phyloP scores from a whole-genome alignment of 2,888 invertebrate species.

The Torymus texanus region DNA sequence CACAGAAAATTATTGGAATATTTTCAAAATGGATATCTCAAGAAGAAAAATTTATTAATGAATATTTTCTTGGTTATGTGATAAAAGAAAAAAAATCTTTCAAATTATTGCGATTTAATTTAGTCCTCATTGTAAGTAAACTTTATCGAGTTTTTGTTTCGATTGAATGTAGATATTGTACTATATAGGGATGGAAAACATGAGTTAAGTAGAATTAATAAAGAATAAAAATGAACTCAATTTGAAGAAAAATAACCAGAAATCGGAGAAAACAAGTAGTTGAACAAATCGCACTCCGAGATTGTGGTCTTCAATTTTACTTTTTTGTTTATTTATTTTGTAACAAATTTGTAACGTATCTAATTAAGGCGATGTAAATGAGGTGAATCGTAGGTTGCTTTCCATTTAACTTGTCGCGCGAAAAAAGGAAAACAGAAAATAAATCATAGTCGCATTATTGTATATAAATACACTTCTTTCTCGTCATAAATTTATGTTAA shows the following conservation, averaged over 20 bases:
- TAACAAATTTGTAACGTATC: conserved; percentile 16
- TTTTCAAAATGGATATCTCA: not conserved
- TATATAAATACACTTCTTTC: conserved; percentile 69
- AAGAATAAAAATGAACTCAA: conserved; percentile 54
- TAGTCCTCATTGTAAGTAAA: conserved; percentile 64
- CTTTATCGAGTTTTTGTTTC: conserved; percentile 55
- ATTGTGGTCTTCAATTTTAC: conserved; percentile 12
- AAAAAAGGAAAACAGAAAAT: conserved; percentile 60
- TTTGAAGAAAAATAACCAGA: conserved; percentile 20
- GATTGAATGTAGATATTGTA: conserved; percentile 71
- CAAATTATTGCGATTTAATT: conserved; percentile 66
- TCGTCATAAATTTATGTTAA: conserved; percentile 66
- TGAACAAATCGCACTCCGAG: not conserved
- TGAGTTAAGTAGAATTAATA: conserved; percentile 40
- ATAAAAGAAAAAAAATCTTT: conserved; percentile 71
- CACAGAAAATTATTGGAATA: not conserved
- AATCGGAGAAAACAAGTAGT: too few species aligned
- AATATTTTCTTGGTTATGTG: conserved; percentile 71
- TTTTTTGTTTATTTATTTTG: conserved; percentile 14
- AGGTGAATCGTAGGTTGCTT: conserved; percentile 59
- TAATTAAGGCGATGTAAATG: conserved; percentile 28
- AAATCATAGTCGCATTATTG: conserved; percentile 66
- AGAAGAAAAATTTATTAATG: not conserved
- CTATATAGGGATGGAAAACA: conserved; percentile 61
- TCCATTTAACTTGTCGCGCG: conserved; percentile 65